Conservation (phyloP, 53 echinoderm and acorn worm species). For the Astropecten irregularis region DNA sequence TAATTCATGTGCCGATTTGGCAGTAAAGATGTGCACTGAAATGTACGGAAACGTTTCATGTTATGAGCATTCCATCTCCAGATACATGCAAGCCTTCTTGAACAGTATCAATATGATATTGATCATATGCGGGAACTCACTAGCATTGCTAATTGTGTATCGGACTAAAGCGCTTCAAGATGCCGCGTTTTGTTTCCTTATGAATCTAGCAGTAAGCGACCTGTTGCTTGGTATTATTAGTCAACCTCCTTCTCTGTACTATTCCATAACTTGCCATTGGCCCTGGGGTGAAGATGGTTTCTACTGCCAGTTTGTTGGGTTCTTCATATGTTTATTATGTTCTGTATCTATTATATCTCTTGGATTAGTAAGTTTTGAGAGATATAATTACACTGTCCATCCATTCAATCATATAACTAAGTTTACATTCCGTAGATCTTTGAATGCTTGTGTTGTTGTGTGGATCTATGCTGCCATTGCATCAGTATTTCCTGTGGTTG, state of each 20-base stretch:
- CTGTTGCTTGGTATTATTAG: constrained; percentile 37
- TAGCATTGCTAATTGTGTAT: constrained; percentile 27
- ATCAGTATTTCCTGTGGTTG: constrained; percentile 50
- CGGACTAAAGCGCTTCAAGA: constrained; percentile 36
- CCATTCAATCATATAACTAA: constrained; percentile 35
- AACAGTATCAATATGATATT: constrained; percentile 22
- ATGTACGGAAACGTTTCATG: constrained; percentile 42
- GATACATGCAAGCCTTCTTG: constrained; percentile 46
- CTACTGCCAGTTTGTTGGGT: constrained; percentile 59
- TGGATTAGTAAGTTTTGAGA: constrained; percentile 47
- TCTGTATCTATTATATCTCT: constrained; percentile 54
- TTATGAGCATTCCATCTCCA: not conserved
- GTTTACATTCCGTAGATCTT: constrained; percentile 9
- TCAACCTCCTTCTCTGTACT: constrained; percentile 57
- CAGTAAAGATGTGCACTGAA: constrained; percentile 35
- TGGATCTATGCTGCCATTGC: constrained; percentile 26
- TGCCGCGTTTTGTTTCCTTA: constrained; percentile 30
- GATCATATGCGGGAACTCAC: constrained; percentile 32
- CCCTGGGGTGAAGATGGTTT: constrained; percentile 26
- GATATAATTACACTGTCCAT: constrained; percentile 49
- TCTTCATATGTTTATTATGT: constrained; percentile 50
- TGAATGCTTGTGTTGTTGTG: constrained; percentile 1
- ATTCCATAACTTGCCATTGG: constrained; percentile 54
- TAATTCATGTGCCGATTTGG: no score
- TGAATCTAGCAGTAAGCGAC: constrained; percentile 48